Percentiles rank a stretch among this genome's conserved stretches.
Conservation (phyloP, 2,888 invertebrate genomes). For the Cephus pulcher region DNA sequence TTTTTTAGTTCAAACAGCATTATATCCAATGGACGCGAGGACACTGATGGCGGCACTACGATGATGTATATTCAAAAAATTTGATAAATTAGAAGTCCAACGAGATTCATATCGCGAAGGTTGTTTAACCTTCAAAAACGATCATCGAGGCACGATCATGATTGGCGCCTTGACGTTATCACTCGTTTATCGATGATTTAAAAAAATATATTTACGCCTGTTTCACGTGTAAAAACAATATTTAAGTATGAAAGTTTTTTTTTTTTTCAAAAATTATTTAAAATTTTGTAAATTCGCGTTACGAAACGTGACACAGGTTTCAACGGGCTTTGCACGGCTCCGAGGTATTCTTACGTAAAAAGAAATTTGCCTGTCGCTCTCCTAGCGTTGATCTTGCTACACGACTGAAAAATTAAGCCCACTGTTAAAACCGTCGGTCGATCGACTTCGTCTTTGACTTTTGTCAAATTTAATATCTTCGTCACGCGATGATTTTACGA, state of each 20-base stretch:
- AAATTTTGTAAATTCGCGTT: background rate
- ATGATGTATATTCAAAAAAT: background rate
- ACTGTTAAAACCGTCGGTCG: background rate
- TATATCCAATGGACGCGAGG: background rate
- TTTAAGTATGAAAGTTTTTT: background rate
- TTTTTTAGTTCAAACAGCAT: background rate
- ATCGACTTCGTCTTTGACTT: background rate
- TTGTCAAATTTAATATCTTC: background rate
- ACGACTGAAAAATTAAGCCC: background rate
- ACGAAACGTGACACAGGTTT: background rate
- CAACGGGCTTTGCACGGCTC: background rate
- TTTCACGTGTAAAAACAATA: too few species aligned
- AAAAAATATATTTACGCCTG: background rate
- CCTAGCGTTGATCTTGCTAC: background rate
- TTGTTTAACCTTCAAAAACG: background rate
- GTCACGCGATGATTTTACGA: background rate
- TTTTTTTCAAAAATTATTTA: background rate
- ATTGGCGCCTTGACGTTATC: background rate
- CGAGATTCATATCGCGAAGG: background rate
- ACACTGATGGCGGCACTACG: background rate
- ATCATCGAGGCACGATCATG: background rate
- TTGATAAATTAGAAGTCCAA: background rate
- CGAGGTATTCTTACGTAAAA: background rate
- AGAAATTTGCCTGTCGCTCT: background rate
- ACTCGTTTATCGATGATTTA: background rate